Base-by-base conservation (phyloP, 2,888 invertebrate genomes). In the Catocala fraxini region DNA sequence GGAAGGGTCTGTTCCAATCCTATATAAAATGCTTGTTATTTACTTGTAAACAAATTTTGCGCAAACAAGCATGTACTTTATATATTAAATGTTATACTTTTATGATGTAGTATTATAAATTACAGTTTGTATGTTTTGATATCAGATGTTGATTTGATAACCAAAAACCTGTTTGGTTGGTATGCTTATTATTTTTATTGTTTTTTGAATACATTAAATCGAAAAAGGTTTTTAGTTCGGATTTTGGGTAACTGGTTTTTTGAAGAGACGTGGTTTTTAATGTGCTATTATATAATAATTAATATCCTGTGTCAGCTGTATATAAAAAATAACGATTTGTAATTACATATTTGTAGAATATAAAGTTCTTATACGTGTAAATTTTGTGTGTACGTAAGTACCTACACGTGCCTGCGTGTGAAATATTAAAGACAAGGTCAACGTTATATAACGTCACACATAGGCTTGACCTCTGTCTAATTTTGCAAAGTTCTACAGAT, bases 131-230 rank as follows among this genome's bases (percentile, higher is more conserved):
- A 13, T 45, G 7, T 45, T 25, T 47, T 15, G 10, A 47, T 47
- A 10, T 47, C 0, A 34, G 25, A 48, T 34, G 12, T 34, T 11
- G 4, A 46, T 5, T 12, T 48, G 56, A 42, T 59, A 12, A 49
- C 56, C 13, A 45, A 34, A 52, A 59, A 68, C 60, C 54, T 33
- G 72, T 57, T 64, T 25, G 25, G 56, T 54, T 59, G 15, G 53
- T 35, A 43, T 35, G 39, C 41, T 59, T 58, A 61, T 58, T 61
- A 63, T 56, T 55, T 47, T 60, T 49, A 70, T 41, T 0, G 51
- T 51, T 63, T 69, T 70, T 61, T 59, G 13, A 73, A 73, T 70
- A 73, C 5, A 56, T 64, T 64, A 35, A 52, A 11, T 9, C 60
- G 47, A n/a, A 11, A 52, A 15, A 4, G 10, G 10, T 59, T 65